Evolutionary conservation across 2,888 invertebrate genomes (phyloP).

Genomic region (Automeris io): DNA sequence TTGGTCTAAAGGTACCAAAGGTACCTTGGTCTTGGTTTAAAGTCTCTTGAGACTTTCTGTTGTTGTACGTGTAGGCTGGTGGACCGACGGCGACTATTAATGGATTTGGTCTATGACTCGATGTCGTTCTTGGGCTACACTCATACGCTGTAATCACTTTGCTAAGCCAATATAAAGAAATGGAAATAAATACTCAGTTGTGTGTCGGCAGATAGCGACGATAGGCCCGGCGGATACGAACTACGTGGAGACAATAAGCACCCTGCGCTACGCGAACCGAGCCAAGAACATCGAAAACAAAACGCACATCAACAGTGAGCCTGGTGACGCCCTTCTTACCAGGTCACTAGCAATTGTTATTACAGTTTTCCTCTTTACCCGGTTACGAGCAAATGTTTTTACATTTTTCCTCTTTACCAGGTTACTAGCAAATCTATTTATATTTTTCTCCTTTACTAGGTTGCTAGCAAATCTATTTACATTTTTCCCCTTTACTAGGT

Average conservation of each 20-base stretch:
- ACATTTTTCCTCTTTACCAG: not conserved
- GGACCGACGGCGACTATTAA: too few species aligned
- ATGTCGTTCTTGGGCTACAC: too few species aligned
- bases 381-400: not conserved
- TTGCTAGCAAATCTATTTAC: too few species aligned
- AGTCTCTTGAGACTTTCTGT: too few species aligned
- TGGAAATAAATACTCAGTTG: not conserved
- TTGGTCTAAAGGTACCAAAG: too few species aligned
- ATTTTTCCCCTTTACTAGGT: too few species aligned
- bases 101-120: too few species aligned
- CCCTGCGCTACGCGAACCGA: conserved; percentile 96
- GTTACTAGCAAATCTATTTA: too few species aligned
- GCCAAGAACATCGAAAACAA: conserved; percentile 98
- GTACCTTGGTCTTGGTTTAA: too few species aligned
- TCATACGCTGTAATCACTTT: not conserved
- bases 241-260: conserved; percentile 98
- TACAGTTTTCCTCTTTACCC: not conserved
- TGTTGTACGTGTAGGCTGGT: too few species aligned
- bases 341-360: conserved; percentile 56
- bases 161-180: too few species aligned
- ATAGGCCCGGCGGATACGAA: conserved; percentile 97
- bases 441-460: too few species aligned
- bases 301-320: conserved; percentile 97
- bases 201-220: conserved; percentile 87
- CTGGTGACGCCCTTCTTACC: conserved; percentile 95